Conservation (phyloP, 2,888 invertebrate genomes). For the Portevinia maculata region DNA sequence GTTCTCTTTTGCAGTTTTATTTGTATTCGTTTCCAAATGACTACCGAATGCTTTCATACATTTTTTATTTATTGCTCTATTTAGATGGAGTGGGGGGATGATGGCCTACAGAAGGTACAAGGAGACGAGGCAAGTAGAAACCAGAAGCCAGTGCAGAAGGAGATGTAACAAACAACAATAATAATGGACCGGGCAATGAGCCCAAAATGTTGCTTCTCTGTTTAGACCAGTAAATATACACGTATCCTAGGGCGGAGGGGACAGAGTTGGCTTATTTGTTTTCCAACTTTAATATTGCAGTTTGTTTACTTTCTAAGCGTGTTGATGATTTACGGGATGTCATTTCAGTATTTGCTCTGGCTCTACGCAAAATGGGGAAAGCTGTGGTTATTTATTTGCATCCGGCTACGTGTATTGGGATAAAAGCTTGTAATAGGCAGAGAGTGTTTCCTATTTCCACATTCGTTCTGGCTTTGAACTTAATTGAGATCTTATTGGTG, state of each 20-base stretch:
- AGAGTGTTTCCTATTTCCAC: conserved; percentile 16
- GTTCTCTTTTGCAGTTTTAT: conserved; percentile 59
- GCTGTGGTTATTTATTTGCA: conserved; percentile 47
- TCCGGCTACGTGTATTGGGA: conserved; percentile 10
- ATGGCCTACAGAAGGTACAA: not conserved
- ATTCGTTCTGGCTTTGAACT: conserved; percentile 35
- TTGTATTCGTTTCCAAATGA: conserved; percentile 72
- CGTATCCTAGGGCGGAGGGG: not conserved
- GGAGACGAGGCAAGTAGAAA: not conserved
- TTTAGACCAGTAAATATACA: conserved; percentile 8
- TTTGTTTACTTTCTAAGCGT: conserved; percentile 68
- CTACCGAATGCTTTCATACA: conserved; percentile 74
- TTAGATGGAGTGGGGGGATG: conserved; percentile 26
- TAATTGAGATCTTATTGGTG: conserved; percentile 70
- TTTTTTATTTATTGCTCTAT: conserved; percentile 73
- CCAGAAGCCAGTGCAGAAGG: conserved; percentile 31
- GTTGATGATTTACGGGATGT: conserved; percentile 64
- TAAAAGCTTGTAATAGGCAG: conserved; percentile 47
- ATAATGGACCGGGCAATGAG: conserved; percentile 58
- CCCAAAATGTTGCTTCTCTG: conserved; percentile 63
- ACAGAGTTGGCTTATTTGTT: conserved; percentile 63
- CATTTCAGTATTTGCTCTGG: conserved; percentile 42
- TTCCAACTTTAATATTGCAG: conserved; percentile 66
- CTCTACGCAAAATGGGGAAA: conserved; percentile 42
- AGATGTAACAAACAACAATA: conserved; percentile 59